Evolutionary conservation across 2,797 vertebrate species (phyloP), one percentile per base, ranked within the genome.

Genomic region (Chaunax sp.): DNA sequence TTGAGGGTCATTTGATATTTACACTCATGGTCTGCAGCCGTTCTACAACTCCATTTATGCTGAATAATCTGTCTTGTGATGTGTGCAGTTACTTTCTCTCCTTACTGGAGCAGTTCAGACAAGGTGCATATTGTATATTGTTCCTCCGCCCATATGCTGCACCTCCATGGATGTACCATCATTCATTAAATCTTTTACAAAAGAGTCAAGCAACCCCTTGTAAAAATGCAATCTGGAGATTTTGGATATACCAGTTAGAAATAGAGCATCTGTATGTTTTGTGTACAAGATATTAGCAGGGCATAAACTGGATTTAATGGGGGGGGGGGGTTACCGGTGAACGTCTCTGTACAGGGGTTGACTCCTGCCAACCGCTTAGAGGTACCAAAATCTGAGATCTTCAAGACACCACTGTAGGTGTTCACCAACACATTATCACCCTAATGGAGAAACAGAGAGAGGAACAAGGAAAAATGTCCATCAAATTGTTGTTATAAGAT

Each of bases 341-440:
- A 99, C 3, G 98, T 99, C 89, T 99, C 98, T 6, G 98, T 99
- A 70, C 96, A 99, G 15, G 98, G 97, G 85, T 98, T 99, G 84
- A 99, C 97, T 84, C 98, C 98, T 33, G 98, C 98, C 73, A 99
- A 89, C 11, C 97, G 95, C 87, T 99, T 99, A 0, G 97, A 99
- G 26, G 98, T 99, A 14, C 98, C 98, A 58, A 99, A 99, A 88
- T 99, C 98, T 0, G 98, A 99, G 90, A 99, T 99, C 93, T 99
- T 99, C 86, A 99, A 80, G 52, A 99, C 96, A 2, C 98, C 98
- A 23, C 98, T 99, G 79, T 99, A 99, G 0, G 98, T 99, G 84
- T 99, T 99, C 82, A 99, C 98, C 90, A 99, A 79, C 49, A 99
- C 98, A 0, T 99, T 99, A 86, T 99, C 98, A 37, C 98, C 98